phyloP scores from a whole-genome alignment of 2,888 invertebrate genomes.

The Desoria tigrina region DNA sequence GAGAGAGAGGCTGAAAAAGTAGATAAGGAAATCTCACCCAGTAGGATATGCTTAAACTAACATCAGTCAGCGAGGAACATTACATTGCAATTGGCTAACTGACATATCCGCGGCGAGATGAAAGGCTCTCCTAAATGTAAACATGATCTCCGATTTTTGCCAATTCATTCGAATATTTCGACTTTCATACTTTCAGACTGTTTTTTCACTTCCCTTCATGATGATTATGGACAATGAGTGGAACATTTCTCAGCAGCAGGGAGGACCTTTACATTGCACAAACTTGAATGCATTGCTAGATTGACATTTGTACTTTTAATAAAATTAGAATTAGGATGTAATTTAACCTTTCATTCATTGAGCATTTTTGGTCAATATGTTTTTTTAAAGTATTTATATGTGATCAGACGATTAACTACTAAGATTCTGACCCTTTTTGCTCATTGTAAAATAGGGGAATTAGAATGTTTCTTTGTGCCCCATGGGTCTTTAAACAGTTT shows the following conservation, averaged over 20 bases:
- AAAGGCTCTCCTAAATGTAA: constrained; percentile 42
- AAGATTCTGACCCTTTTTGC: too few species aligned
- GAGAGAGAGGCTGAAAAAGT: background rate
- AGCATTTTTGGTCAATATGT: too few species aligned
- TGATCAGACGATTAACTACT: too few species aligned
- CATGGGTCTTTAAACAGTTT: too few species aligned
- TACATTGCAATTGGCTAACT: constrained; percentile 20
- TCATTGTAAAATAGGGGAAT: too few species aligned
- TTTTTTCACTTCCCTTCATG: constrained; percentile 16
- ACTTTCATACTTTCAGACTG: too few species aligned
- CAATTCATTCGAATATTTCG: constrained; percentile 50
- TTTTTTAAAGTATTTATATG: too few species aligned
- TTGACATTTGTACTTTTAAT: too few species aligned
- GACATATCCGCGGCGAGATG: constrained; percentile 43
- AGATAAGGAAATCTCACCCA: background rate
- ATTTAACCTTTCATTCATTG: too few species aligned
- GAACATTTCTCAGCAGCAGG: constrained; percentile 49
- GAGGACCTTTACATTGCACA: constrained; percentile 14
- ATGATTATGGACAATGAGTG: constrained; percentile 46
- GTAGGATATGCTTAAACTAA: constrained; percentile 5
- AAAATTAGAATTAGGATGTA: too few species aligned
- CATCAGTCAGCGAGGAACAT: background rate
- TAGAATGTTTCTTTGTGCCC: too few species aligned
- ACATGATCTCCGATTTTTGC: constrained; percentile 47
- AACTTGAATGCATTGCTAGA: too few species aligned